Evolutionary conservation across 2,113 vertebrate species (phyloP), one percentile per base, ranked within the genome.

Genomic region (Corythaixoides concolor): DNA sequence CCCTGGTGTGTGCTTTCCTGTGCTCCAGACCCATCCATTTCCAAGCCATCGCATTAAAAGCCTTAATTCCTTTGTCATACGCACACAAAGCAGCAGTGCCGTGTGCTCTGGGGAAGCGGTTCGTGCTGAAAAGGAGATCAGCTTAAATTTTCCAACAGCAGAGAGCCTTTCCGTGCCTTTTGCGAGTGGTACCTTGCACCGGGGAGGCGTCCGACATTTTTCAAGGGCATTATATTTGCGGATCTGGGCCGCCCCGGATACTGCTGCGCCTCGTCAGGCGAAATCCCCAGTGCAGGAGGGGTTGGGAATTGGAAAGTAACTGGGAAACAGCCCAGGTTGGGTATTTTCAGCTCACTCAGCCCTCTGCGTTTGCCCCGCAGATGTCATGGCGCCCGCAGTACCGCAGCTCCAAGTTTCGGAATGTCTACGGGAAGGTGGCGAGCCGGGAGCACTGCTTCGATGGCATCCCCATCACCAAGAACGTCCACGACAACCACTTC

Each of bases 371-470:
- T 79, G 75, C 59, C 85, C 50, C 7, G 22, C 98, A 99, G 99
- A 99, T 99, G 99, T 99, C 99, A 99, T 99, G 99, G 99, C 99
- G 99, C 73, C 99, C 99, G 55, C 99, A 99, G 77, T 99, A 99
- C 98, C 99, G 99, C 98, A 99, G 99, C 98, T 99, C 99, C 98
- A 99, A 99, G 98, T 99, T 99, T 98, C 99, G 99, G 97, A 99
- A 99, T 1, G 99, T 99, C 66, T 99, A 99, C 0, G 99, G 99
- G 78, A 99, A 99, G 97, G 99, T 98, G 82, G 99, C 98, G 80
- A 99, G 98, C 97, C 95, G 99, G 97, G 99, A 99, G 98, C 98
- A 99, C 96, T 99, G 99, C 98, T 99, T 99, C 27, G 99, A 99
- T 1, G 99, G 99, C 6, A 97, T 99, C 59, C 99, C 99, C 94